Base-by-base conservation (phyloP, 2,888 invertebrate species). In the Acanthosepion esculentum region DNA sequence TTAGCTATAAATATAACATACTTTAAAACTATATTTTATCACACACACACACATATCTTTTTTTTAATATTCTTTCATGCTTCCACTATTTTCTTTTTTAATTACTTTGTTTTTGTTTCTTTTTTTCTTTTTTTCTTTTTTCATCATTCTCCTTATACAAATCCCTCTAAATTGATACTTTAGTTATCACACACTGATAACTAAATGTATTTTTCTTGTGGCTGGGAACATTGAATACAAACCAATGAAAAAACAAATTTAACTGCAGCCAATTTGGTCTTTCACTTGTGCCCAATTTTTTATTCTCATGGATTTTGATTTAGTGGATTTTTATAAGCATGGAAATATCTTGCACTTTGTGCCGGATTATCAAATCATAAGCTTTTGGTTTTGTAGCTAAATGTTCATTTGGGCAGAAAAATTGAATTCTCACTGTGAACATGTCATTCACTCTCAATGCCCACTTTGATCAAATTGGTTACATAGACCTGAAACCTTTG, bases 161-260 rank as follows among this genome's bases (percentile, higher is more conserved):
- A n/a, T 78, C n/a, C 18, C 15, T 78, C n/a, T 78, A 78, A 78
- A 78, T 4, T 8, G 0, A 12, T 15, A 78, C 78, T 15, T 64
- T 64, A 64, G 29, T 64, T 64, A 64, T 64, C n/a, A n/a, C 12
- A 4, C 12, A n/a, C 12, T 78, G 78, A 78, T 78, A 33, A 78
- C 12, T 78, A 33, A n/a, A 78, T n/a, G 12, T 78, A 78, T 33
- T 78, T 78, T 33, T 78, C n/a, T n/a, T n/a, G 78, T 78, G 78
- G 78, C n/a, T 78, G 78, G 78, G 78, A 78, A 78, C 78, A 78
- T 78, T 33, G n/a, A n/a, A 33, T 78, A n/a, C n/a, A 78, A 78
- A 78, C 78, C n/a, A 78, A 78, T 10, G 78, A n/a, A 78, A 64
- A 64, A 26, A 64, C 23, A 64, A 64, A 64, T 26, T 78, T n/a